Evolutionary conservation across 2,113 vertebrate species (phyloP).

Genomic region (Parus major): DNA sequence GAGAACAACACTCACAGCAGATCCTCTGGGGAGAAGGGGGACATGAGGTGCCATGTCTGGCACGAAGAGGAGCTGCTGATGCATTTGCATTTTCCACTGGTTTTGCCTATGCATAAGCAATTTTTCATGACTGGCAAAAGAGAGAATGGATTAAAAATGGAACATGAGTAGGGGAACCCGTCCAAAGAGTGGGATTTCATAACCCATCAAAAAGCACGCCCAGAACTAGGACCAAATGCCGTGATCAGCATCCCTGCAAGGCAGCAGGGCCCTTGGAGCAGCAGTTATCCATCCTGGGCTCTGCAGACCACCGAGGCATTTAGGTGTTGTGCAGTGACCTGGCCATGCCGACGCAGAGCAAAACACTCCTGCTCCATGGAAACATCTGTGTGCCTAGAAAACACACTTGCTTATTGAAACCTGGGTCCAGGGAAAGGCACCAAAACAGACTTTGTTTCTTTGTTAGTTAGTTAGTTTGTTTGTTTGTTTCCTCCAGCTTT

Average conservation of each 20-base stretch:
- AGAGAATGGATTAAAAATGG: neutral
- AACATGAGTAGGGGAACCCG: neutral
- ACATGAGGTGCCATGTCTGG: accelerated
- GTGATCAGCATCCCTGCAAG: neutral
- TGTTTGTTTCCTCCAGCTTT: slow-evolving; percentile 5
- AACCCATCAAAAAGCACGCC: neutral
- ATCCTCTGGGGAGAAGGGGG: neutral
- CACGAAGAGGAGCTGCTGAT: neutral
- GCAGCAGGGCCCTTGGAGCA: neutral
- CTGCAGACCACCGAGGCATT: neutral
- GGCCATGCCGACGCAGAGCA: neutral
- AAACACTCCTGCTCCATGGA: accelerated
- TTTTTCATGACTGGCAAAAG: neutral
- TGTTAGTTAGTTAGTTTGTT: neutral
- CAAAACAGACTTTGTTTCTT: neutral
- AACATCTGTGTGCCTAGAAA: neutral
- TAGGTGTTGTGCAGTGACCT: neutral
- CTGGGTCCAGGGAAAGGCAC: neutral
- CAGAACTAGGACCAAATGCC: neutral
- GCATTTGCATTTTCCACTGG: neutral
- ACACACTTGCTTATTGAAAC: slow-evolving; percentile 22
- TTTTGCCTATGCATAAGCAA: neutral
- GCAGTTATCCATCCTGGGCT: neutral
- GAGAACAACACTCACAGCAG: neutral
- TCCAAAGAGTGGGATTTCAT: neutral